Conservation (phyloP, 2,113 vertebrate genomes). For the Vireo altiloquus region DNA sequence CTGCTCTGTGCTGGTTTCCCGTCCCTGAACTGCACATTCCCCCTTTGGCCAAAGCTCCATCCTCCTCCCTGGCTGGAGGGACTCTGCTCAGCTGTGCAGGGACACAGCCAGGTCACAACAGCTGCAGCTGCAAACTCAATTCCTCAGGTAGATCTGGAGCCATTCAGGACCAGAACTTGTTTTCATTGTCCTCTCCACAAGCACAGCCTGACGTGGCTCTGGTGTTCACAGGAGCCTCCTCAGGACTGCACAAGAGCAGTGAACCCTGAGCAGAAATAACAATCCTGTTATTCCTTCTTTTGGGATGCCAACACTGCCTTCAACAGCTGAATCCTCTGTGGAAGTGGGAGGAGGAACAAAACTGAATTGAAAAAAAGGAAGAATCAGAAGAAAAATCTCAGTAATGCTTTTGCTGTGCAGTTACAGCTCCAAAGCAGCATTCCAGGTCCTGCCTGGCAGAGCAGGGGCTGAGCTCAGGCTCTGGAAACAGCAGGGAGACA, state of each 20-base stretch:
- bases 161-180: background rate
- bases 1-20: background rate
- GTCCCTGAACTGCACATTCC: accelerated
- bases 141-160: background rate
- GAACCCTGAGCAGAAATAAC: background rate
- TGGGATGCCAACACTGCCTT: background rate
- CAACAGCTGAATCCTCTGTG: background rate
- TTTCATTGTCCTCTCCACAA: background rate
- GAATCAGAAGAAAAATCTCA: background rate
- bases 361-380: background rate
- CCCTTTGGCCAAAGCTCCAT: background rate
- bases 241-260: background rate
- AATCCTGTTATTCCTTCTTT: background rate
- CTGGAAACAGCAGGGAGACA: background rate
- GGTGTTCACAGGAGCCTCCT: background rate
- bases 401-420: background rate
- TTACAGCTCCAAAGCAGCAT: accelerated
- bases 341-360: background rate
- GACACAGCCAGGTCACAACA: accelerated
- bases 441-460: background rate
- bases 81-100: background rate
- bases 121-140: background rate
- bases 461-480: background rate
- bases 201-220: background rate
- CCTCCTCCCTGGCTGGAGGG: background rate